Percentiles rank a stretch among this genome's conserved stretches.
These are phyloP conservation scores for Coptotermes formosanus DNA, from an alignment of 1,140 invertebrate species.

Conservation along the genomic window DNA sequence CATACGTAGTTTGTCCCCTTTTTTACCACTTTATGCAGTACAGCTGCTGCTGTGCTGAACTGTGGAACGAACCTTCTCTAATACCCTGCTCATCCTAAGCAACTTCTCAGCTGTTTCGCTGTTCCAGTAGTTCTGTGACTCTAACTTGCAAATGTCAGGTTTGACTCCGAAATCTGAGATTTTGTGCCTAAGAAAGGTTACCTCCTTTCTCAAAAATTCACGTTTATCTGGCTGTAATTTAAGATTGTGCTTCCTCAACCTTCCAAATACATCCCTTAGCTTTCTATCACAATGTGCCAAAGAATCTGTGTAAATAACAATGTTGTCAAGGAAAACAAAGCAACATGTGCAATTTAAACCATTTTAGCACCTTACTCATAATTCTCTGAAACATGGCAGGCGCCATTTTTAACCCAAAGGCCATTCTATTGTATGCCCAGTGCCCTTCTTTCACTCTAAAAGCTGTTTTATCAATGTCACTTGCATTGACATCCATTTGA, in stretches of 20 bases:
- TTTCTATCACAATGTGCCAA: constrained; percentile 34
- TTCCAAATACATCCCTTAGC: constrained; percentile 38
- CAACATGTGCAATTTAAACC: constrained; percentile 15
- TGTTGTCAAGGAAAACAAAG: constrained; percentile 39
- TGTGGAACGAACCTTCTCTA: constrained; percentile 32
- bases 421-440: constrained; percentile 37
- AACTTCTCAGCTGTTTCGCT: constrained; percentile 41
- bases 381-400: constrained; percentile 38
- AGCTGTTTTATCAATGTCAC: constrained; percentile 41
- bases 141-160: constrained; percentile 40
- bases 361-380: constrained; percentile 36
- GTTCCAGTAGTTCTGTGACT: constrained; percentile 38
- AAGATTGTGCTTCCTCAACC: constrained; percentile 37
- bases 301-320: constrained; percentile 36
- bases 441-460: constrained; percentile 41
- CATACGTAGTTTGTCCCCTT: constrained; percentile 36
- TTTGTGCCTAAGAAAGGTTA: constrained; percentile 38
- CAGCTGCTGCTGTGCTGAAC: constrained; percentile 30
- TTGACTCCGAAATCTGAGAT: constrained; percentile 29
- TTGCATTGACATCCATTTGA: constrained; percentile 45
- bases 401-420: constrained; percentile 40
- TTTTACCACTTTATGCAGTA: constrained; percentile 36
- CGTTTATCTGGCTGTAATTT: constrained; percentile 41
- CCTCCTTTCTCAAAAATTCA: constrained; percentile 37
- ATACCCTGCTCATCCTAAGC: constrained; percentile 36